Conservation (phyloP, 2,888 invertebrate genomes). For the Eupithecia exiguata region DNA sequence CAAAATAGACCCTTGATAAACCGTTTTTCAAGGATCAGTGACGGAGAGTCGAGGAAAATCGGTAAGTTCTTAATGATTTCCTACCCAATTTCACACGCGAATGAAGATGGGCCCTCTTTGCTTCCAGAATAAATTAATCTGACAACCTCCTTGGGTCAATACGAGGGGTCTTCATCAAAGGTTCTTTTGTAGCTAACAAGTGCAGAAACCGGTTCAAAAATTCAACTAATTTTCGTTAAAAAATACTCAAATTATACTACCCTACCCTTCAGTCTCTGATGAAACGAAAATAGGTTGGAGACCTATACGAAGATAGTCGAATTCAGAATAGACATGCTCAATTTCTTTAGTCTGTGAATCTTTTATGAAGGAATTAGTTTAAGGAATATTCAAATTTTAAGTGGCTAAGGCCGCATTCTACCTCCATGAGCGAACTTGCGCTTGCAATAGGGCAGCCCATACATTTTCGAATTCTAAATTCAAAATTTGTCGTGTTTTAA, state of each 20-base stretch:
- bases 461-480: too few relatives aligned
- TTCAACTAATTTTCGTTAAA: not conserved
- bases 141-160: constrained; percentile 31
- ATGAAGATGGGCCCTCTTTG: constrained; percentile 33
- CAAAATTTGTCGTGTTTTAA: too few relatives aligned
- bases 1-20: constrained; percentile 1
- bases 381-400: not conserved
- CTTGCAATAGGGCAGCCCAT: too few relatives aligned
- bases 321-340: not conserved
- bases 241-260: not conserved
- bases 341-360: not conserved
- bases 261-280: not conserved
- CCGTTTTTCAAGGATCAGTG: constrained; percentile 23
- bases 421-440: too few relatives aligned
- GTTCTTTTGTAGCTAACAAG: constrained; percentile 2
- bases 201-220: not conserved
- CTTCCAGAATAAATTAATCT: constrained; percentile 41
- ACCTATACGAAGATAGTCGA: not conserved
- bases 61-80: constrained; percentile 40
- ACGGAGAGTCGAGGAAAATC: constrained; percentile 32
- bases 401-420: too few relatives aligned
- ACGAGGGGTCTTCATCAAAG: constrained; percentile 22
- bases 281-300: not conserved
- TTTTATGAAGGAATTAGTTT: not conserved
- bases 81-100: constrained; percentile 42